Evolutionary conservation across 2,888 invertebrate genomes (phyloP).

Genomic region (Achlya flavicornis): DNA sequence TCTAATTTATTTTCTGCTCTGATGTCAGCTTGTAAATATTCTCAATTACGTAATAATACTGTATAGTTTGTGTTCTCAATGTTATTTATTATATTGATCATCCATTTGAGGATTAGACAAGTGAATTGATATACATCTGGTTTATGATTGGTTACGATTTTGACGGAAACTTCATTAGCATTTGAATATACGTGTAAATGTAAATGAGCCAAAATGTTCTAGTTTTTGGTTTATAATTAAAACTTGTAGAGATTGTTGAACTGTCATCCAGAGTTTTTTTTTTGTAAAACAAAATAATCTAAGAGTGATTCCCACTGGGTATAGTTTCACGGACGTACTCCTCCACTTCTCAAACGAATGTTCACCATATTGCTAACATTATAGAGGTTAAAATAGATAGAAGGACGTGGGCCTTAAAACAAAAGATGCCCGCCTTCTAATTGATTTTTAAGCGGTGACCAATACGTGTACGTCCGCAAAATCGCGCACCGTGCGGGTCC

Average conservation of each 20-base stretch:
- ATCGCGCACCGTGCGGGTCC: too few relatives aligned
- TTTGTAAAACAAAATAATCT: background rate
- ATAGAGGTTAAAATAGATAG: too few relatives aligned
- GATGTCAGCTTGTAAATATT: constrained; percentile 52
- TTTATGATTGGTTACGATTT: background rate
- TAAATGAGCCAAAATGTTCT: background rate
- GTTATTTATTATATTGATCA: constrained; percentile 23
- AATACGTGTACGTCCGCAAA: too few relatives aligned
- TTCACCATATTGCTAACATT: too few relatives aligned
- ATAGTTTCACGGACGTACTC: too few relatives aligned
- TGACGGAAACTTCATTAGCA: background rate
- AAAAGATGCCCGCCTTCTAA: too few relatives aligned
- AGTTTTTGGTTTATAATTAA: background rate
- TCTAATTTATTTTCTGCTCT: constrained; percentile 30
- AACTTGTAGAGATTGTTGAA: background rate
- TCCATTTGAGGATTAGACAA: constrained; percentile 4
- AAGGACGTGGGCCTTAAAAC: too few relatives aligned
- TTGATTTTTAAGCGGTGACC: too few relatives aligned
- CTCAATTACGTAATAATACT: constrained; percentile 42
- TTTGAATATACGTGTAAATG: background rate
- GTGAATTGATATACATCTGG: constrained; percentile 6
- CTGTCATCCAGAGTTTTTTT: background rate
- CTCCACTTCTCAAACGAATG: too few relatives aligned
- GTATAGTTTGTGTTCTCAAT: constrained; percentile 24
- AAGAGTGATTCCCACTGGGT: background rate